Conservation (phyloP, 2,888 invertebrate species). For the Morinoia aosen region DNA sequence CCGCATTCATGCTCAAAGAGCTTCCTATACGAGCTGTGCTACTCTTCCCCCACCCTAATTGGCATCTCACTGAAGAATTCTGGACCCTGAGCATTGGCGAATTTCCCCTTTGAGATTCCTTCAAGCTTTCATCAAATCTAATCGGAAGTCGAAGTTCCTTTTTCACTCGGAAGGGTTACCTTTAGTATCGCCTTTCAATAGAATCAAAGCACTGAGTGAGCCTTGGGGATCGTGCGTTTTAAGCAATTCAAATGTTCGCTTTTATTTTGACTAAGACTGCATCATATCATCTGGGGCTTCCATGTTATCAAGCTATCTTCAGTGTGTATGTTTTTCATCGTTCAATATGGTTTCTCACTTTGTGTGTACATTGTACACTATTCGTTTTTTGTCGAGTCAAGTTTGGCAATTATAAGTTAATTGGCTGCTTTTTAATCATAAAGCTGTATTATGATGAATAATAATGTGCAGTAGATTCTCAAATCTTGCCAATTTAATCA, state of each 20-base stretch:
- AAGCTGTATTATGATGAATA: too few relatives aligned
- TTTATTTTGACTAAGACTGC: background rate
- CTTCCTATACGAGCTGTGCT: background rate
- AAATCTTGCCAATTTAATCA: too few relatives aligned
- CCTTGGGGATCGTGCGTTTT: background rate
- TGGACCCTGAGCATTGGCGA: background rate
- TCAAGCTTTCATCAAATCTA: background rate
- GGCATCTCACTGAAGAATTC: background rate
- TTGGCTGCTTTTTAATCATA: too few relatives aligned
- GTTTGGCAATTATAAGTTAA: too few relatives aligned
- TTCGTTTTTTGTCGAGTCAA: too few relatives aligned
- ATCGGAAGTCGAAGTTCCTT: background rate
- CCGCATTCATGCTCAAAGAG: background rate
- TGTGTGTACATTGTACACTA: too few relatives aligned
- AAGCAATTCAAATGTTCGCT: background rate
- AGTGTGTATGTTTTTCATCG: too few relatives aligned
- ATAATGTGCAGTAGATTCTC: too few relatives aligned
- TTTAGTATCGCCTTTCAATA: background rate
- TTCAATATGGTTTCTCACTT: too few relatives aligned
- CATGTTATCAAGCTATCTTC: too few relatives aligned
- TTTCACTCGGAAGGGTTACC: background rate
- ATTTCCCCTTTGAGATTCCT: background rate
- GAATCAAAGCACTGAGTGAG: background rate
- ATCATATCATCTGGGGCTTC: background rate
- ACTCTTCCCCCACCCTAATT: background rate